Evolutionary conservation across 2,113 vertebrate genomes (phyloP).

Genomic region (Macrotis lagotis): DNA sequence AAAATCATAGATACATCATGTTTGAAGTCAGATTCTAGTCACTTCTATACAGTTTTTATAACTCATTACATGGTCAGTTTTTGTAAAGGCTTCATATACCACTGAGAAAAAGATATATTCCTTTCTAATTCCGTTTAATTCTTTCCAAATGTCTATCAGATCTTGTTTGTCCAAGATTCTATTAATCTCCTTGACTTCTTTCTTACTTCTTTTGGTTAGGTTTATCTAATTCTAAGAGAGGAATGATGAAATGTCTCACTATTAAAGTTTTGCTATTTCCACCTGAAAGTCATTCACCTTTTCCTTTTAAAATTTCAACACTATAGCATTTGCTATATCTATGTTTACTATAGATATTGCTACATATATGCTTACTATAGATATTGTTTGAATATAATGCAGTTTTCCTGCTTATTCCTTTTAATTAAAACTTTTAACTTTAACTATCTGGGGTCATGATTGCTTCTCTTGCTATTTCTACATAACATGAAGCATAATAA

Average conservation of each 20-base stretch:
- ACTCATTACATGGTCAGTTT: no score
- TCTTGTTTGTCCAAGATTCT: background rate
- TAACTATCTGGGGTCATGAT: background rate
- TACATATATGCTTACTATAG: background rate
- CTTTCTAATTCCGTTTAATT: background rate
- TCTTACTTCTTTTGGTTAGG: background rate
- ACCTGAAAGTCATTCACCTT: background rate
- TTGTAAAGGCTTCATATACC: background rate
- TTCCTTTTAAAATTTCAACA: background rate
- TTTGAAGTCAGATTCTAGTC: background rate
- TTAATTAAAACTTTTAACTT: background rate
- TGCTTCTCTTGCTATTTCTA: background rate
- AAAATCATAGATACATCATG: background rate
- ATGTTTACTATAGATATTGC: background rate
- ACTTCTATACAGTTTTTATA: background rate
- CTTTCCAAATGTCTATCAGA: background rate
- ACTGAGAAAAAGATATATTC: background rate
- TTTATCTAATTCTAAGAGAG: background rate
- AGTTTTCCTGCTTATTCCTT: background rate
- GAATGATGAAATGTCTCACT: background rate
- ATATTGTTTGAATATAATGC: background rate
- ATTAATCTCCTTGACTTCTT: background rate
- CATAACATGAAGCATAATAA: background rate
- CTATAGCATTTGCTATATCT: background rate
- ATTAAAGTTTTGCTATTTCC: background rate